phyloP scores from a whole-genome alignment of 2,888 invertebrate species.

The Chloroclystis v-ata region DNA sequence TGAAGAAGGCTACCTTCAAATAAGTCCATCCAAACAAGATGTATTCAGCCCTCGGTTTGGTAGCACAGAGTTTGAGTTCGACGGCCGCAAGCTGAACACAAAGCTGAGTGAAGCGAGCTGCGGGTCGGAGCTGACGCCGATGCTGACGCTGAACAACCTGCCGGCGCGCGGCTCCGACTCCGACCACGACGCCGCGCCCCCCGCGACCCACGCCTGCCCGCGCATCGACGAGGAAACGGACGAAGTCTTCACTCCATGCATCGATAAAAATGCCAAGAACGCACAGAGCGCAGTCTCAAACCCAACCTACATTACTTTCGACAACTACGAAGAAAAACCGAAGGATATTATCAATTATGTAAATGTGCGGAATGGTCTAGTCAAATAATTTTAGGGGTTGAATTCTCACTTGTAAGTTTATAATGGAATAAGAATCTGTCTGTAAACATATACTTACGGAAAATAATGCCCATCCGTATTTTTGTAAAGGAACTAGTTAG shows the following conservation, averaged over 20 bases:
- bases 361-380: conserved; percentile 67
- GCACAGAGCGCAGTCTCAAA: conserved; percentile 55
- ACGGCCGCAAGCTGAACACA: conserved; percentile 51
- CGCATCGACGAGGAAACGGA: conserved; percentile 63
- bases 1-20: conserved; percentile 79
- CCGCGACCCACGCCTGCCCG: conserved; percentile 56
- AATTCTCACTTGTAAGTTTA: conserved; percentile 34
- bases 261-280: conserved; percentile 51
- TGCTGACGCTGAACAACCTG: conserved; percentile 68
- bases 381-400: conserved; percentile 50
- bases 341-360: conserved; percentile 59
- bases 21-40: conserved; percentile 70
- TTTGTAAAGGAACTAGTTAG: too few species aligned
- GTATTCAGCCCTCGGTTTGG: conserved; percentile 78
- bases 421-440: conserved; percentile 19
- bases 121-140: conserved; percentile 73
- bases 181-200: conserved; percentile 57
- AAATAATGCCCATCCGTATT: too few species aligned
- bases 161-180: conserved; percentile 65
- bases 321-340: conserved; percentile 59
- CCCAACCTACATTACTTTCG: conserved; percentile 64
- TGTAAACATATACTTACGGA: too few species aligned
- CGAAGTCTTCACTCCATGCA: conserved; percentile 55
- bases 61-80: conserved; percentile 74
- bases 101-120: conserved; percentile 45